Evolutionary conservation across 2,888 invertebrate genomes (phyloP).

Genomic region (Nephrocerus scutellatus): DNA sequence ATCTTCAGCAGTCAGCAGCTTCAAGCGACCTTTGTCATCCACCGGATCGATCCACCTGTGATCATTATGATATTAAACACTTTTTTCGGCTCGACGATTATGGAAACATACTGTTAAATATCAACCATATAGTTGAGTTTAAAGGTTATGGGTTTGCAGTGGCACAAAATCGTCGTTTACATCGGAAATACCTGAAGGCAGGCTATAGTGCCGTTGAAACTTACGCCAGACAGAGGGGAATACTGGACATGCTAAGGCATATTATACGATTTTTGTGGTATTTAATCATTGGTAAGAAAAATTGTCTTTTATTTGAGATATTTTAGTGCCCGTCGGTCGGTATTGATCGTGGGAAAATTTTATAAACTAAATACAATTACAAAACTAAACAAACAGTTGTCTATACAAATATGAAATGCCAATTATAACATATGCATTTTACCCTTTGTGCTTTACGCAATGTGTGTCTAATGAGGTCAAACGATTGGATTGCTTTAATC

Average conservation of each 20-base stretch:
- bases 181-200: constrained; percentile 30
- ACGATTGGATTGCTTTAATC: too few species aligned
- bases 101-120: constrained; percentile 43
- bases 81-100: constrained; percentile 47
- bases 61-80: constrained; percentile 43
- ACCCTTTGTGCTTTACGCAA: too few species aligned
- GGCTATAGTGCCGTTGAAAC: constrained; percentile 35
- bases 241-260: constrained; percentile 27
- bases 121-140: constrained; percentile 39
- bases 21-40: constrained; percentile 28
- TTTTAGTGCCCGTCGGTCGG: too few species aligned
- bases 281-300: constrained; percentile 37
- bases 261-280: constrained; percentile 31
- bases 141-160: constrained; percentile 33
- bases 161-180: constrained; percentile 30
- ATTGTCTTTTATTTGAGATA: too few species aligned
- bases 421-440: too few species aligned
- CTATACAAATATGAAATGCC: too few species aligned
- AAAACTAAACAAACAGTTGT: too few species aligned
- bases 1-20: neutral
- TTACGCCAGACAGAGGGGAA: constrained; percentile 14
- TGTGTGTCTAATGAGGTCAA: too few species aligned
- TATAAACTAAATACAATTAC: too few species aligned
- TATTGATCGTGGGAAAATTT: too few species aligned
- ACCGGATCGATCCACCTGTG: constrained; percentile 24